Base-by-base conservation (phyloP, 2,113 vertebrate genomes). In the Microcebus jonahi region DNA sequence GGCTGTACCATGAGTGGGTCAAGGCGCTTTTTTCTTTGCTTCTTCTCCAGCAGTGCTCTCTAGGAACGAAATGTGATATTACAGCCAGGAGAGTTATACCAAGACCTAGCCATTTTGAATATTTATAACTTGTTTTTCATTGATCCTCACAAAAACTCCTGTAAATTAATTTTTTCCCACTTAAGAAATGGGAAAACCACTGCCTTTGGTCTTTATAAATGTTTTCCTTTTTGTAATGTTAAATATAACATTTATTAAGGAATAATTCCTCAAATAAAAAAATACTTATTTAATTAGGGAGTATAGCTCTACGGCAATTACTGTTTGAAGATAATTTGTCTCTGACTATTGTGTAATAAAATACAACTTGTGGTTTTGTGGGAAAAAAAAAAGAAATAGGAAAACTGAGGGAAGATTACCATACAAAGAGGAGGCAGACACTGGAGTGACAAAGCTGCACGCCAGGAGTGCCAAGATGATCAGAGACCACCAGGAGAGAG, bases 1-100 rank as follows among this genome's bases (percentile, higher is more conserved):
- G 99, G 99, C 95, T 99, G 99, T 0, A 99, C 99, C 99, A 99
- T 99, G 90, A 99, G 98, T 0, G 99, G 99, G 89, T 99, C 99
- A 39, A 99, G 99, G 0, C 99, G 99, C 76, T 99, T 99, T 97
- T 98, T 98, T 82, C 99, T 98, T 97, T 99, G 99, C 98, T 99
- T 99, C 98, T 99, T 99, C 98, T 99, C 99, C 81, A 99, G 98
- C 73, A 99, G 98, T 0, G 98, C 99, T 98, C 99, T 99, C 99
- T 99, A 97, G 29, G 48, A 93, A 81, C 90, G 29, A 34, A 53
- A 85, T 10, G 17, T 20, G 14, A 21, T 1, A 31, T 36, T 25
- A 70, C 34, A 91, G 48, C 15, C 42, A 23, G 27, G 7, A 31
- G 11, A 42, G 36, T 23, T 17, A 65, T 2, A 36, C 70, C 3